Evolutionary conservation across 2,888 invertebrate genomes (phyloP), one percentile per base, ranked within the genome.

Genomic region (Caradrina kadenii): DNA sequence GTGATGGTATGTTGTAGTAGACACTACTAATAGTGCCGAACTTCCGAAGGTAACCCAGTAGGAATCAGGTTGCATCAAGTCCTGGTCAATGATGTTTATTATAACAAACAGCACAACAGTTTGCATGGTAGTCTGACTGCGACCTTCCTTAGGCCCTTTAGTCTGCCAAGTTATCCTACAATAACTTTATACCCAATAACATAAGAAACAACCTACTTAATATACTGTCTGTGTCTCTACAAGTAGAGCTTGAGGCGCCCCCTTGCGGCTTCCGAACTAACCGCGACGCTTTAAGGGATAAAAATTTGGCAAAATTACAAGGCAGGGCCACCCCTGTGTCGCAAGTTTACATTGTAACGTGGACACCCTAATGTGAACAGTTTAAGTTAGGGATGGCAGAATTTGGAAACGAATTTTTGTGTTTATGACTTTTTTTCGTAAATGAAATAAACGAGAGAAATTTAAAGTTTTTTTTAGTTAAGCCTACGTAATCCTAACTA

Each of bases 231-330:
- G 86, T 88, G 90, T 91, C 90, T 88, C 84, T 77, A 84, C 82
- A 85, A 85, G 85, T 85, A 87, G 87, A 84, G 87, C 85, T 86
- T 87, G 88, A 71, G 85, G 84, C 80, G 79, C 86, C 87, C 86
- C 81, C 82, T 69, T 73, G 79, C 84, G 89, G 89, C 87, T 65
- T 85, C 84, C 84, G 83, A 88, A 89, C 89, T 90, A 91, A 90
- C 90, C 91, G 89, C 88, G 84, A 64, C 89, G 89, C 85, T 91
- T 83, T 89, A 88, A 88, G 91, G 95, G 93, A 92, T 93, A 94
- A 94, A 95, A 95, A 94, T 94, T 95, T 93, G 93, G 90, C 91
- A 88, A 94, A 94, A 95, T 96, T 95, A 96, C 96, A 95, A 94
- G 94, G 92, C 92, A 88, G 85, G 55, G 89, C 90, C 92, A 92